phyloP scores from a whole-genome alignment of 2,113 vertebrate species.

The Lophochroa leadbeateri region DNA sequence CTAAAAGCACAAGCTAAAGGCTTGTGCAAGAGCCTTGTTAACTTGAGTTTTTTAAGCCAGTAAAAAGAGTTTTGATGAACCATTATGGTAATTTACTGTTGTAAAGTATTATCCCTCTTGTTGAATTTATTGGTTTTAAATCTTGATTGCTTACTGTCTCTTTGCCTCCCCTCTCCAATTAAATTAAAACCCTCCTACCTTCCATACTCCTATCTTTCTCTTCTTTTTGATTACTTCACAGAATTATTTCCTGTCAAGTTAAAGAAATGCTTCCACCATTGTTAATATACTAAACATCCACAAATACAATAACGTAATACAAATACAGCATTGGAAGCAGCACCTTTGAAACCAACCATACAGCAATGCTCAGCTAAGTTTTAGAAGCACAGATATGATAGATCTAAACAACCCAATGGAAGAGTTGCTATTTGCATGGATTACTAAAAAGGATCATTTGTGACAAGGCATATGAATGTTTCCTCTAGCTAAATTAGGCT shows the following conservation, averaged over 20 bases:
- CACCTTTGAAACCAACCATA: background rate
- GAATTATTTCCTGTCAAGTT: background rate
- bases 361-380: background rate
- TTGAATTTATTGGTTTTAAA: conserved; percentile 30
- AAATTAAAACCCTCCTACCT: background rate
- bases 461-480: background rate
- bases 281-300: background rate
- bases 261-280: background rate
- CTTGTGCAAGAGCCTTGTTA: background rate
- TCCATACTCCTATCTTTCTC: background rate
- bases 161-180: background rate
- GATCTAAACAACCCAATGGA: background rate
- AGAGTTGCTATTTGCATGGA: background rate
- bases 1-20: background rate
- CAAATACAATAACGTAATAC: background rate
- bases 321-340: background rate
- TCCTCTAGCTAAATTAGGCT: background rate
- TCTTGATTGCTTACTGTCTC: background rate
- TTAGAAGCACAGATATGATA: background rate
- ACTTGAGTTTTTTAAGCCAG: background rate
- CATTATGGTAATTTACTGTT: background rate
- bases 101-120: background rate
- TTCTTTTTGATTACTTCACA: background rate
- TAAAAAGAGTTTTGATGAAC: background rate
- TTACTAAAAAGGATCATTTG: background rate